Evolutionary conservation across 1,140 invertebrate genomes (phyloP).

Genomic region (Drosophila grimshawi): DNA sequence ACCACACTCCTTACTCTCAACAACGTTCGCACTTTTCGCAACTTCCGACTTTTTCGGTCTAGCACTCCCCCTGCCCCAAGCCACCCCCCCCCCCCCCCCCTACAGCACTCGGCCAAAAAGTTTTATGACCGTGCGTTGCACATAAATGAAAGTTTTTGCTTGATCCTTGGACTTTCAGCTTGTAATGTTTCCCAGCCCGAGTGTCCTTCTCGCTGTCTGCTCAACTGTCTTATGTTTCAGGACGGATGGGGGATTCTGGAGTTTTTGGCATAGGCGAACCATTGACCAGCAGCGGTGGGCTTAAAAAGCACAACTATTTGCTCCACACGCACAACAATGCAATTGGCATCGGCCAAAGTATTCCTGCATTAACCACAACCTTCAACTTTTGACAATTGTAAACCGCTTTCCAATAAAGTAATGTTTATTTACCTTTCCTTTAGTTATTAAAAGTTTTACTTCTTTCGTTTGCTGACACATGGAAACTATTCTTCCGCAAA

Average conservation of each 20-base stretch:
- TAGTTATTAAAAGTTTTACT: not conserved
- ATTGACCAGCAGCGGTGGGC: not conserved
- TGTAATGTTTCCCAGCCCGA: constrained; percentile 11
- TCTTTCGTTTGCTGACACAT: no score
- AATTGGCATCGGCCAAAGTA: constrained; percentile 4
- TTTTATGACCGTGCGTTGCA: constrained; percentile 78
- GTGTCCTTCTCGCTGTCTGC: not conserved
- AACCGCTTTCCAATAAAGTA: no score
- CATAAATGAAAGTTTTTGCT: constrained; percentile 80
- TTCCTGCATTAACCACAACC: constrained; percentile 18
- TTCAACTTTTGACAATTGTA: constrained; percentile 15
- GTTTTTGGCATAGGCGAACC: not conserved
- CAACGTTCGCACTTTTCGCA: constrained; percentile 78
- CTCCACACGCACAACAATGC: constrained; percentile 17
- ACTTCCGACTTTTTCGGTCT: constrained; percentile 53
- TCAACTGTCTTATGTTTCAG: constrained; percentile 3
- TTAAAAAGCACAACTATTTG: constrained; percentile 8
- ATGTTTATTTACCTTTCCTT: not conserved
- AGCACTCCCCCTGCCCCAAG: no score
- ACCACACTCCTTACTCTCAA: constrained; percentile 1
- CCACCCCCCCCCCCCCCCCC: not conserved
- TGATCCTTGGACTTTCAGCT: constrained; percentile 41
- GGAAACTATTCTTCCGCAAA: no score
- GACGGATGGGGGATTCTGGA: not conserved
- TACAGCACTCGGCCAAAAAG: constrained; percentile 48